These are phyloP conservation scores for Dusona sp. DNA, from an alignment of 2,888 invertebrate species.

Conservation along the genomic window DNA sequence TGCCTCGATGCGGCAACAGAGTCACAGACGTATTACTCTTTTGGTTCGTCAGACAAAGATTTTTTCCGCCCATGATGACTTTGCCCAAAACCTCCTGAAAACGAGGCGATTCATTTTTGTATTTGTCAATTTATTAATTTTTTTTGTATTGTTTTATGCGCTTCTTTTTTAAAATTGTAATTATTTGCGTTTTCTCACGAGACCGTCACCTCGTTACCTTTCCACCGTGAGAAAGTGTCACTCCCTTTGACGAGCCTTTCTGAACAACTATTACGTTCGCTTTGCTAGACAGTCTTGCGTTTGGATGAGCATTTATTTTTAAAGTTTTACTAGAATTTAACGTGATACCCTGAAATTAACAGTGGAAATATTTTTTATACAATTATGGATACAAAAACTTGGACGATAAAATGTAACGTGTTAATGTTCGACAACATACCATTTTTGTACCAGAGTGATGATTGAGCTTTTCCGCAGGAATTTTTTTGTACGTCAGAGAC, in stretches of 20 bases:
- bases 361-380: neutral
- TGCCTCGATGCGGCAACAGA: constrained; percentile 75
- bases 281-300: constrained; percentile 84
- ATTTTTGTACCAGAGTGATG: constrained; percentile 77
- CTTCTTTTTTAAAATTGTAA: neutral
- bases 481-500: constrained; percentile 76
- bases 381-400: neutral
- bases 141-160: neutral
- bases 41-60: constrained; percentile 77
- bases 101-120: neutral
- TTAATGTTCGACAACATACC: constrained; percentile 71
- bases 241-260: constrained; percentile 86
- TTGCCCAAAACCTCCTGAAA: constrained; percentile 81
- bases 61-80: constrained; percentile 82
- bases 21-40: constrained; percentile 75
- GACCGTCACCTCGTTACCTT: constrained; percentile 75
- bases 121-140: constrained; percentile 1
- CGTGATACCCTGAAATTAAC: constrained; percentile 72
- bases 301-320: constrained; percentile 77
- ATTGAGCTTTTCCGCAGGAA: constrained; percentile 76
- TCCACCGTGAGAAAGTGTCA: constrained; percentile 81
- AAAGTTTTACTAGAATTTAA: constrained; percentile 78
- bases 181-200: constrained; percentile 33
- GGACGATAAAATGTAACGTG: neutral
- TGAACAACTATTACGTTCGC: constrained; percentile 88